These are phyloP conservation scores for Homalodisca vitripennis DNA, from an alignment of 1,140 invertebrate genomes.

Conservation along the genomic window DNA sequence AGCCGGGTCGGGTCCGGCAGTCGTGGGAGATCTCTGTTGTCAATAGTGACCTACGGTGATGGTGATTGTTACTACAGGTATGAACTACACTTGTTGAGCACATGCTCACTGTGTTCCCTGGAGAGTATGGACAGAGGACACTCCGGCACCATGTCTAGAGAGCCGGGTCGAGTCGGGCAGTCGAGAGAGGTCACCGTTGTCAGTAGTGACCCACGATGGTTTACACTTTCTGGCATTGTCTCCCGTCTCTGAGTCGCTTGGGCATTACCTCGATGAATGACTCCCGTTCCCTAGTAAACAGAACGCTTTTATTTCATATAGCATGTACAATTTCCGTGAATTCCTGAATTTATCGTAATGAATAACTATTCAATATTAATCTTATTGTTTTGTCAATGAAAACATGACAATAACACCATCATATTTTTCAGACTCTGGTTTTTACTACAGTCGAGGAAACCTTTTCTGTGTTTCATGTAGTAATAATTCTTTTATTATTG, in stretches of 20 bases:
- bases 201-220: slow-evolving; percentile 36
- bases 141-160: slow-evolving; percentile 30
- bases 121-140: slow-evolving; percentile 7
- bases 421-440: too few species aligned
- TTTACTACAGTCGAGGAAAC: too few species aligned
- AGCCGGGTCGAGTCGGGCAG: slow-evolving; percentile 31
- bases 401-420: too few species aligned
- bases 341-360: too few species aligned
- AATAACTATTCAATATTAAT: too few species aligned
- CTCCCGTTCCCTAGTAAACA: slow-evolving; percentile 23
- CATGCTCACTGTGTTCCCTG: slow-evolving; percentile 8
- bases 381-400: too few species aligned
- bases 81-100: slow-evolving; percentile 1
- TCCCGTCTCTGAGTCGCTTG: background rate
- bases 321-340: too few species aligned
- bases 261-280: background rate
- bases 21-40: slow-evolving; percentile 35
- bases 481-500: too few species aligned
- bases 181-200: slow-evolving; percentile 39
- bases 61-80: slow-evolving; percentile 12
- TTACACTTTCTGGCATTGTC: background rate
- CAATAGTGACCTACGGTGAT: slow-evolving; percentile 31
- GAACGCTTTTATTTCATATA: too few species aligned
- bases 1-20: slow-evolving; percentile 27
- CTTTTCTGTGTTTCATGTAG: too few species aligned